A percentile compares a stretch with the other conserved stretches of the same genome.
Evolutionary conservation across 2,888 invertebrate genomes (phyloP).

Genomic region (Ganaspis brasiliensis): DNA sequence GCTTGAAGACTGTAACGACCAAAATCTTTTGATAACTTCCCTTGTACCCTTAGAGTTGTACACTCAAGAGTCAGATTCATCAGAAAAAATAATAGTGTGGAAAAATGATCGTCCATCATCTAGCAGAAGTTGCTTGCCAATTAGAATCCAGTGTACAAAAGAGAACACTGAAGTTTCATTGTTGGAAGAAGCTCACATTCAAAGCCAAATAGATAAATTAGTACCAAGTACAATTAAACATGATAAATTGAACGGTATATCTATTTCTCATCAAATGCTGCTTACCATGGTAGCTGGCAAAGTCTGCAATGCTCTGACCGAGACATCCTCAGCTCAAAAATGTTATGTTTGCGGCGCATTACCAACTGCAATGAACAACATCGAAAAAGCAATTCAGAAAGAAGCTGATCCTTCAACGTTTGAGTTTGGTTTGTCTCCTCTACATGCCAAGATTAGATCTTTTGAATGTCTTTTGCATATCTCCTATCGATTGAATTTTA

Average conservation of each 20-base stretch:
- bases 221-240: neutral
- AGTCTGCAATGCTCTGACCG: too few species aligned
- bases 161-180: constrained; percentile 5
- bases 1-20: neutral
- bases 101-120: neutral
- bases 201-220: constrained; percentile 1
- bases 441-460: too few species aligned
- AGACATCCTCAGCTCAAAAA: too few species aligned
- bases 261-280: too few species aligned
- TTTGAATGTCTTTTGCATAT: too few species aligned
- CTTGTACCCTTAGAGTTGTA: neutral
- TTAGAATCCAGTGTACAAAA: neutral
- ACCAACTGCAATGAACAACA: too few species aligned
- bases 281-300: too few species aligned
- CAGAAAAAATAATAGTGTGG: neutral
- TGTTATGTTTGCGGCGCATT: too few species aligned
- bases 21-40: constrained; percentile 1
- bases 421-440: too few species aligned
- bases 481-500: too few species aligned
- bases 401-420: too few species aligned
- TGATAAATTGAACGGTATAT: neutral
- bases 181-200: neutral
- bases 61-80: constrained; percentile 2
- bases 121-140: neutral
- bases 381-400: too few species aligned